A percentile compares a stretch with the other conserved stretches of the same genome.
Conservation (phyloP, 2,888 invertebrate species). For the Metacarcinus magister region DNA sequence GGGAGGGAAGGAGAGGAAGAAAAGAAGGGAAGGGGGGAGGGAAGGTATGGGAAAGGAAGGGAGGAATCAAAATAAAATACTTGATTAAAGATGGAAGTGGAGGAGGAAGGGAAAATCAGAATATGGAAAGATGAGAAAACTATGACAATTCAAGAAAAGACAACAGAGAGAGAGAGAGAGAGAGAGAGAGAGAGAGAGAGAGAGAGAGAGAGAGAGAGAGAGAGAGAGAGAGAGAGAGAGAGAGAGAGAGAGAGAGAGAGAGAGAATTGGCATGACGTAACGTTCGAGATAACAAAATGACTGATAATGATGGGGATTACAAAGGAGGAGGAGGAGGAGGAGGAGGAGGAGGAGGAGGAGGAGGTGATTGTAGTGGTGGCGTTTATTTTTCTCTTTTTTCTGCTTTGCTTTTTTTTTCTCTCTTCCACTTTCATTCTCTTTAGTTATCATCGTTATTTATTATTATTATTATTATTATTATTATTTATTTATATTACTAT, state of each 20-base stretch:
- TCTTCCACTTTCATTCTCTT: too few species aligned
- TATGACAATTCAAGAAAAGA: not conserved
- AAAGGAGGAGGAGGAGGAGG: not conserved
- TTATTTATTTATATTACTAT: too few species aligned
- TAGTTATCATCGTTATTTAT: too few species aligned
- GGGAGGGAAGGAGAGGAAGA: not conserved
- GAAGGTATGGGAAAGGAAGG: not conserved
- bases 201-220: not conserved
- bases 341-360: not conserved
- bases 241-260: slow-evolving; percentile 41
- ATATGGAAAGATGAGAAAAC: not conserved
- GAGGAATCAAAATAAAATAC: not conserved
- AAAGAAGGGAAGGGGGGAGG: not conserved
- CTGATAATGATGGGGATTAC: not conserved
- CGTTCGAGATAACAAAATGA: not conserved
- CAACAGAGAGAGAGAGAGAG: not conserved
- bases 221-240: not conserved
- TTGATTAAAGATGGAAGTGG: too few species aligned
- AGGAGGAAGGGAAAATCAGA: not conserved
- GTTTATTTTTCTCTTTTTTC: too few species aligned
- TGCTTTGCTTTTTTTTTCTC: too few species aligned
- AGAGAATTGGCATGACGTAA: not conserved
- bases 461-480: too few species aligned
- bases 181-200: not conserved
- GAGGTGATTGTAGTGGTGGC: not conserved